A percentile compares a stretch with the other conserved stretches of the same genome.
Conservation (phyloP, 2,797 vertebrate species). For the Apogon talboti region DNA sequence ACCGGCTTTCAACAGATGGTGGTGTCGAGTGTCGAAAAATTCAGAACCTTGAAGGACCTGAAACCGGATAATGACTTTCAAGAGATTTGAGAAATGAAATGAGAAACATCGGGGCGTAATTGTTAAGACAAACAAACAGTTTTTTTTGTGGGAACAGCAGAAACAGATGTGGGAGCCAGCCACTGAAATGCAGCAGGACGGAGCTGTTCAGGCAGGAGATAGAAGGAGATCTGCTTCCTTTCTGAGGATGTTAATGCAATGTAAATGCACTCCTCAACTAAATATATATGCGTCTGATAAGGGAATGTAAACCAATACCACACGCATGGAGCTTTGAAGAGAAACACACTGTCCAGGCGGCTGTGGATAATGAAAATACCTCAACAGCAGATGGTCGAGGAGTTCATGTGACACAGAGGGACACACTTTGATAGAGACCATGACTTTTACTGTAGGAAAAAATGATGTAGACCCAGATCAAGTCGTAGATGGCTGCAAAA, state of each 20-base stretch:
- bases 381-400: slow-evolving; percentile 22
- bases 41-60: slow-evolving; percentile 71
- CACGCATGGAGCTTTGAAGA: slow-evolving; percentile 22
- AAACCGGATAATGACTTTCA: slow-evolving; percentile 76
- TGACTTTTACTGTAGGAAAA: slow-evolving; percentile 37
- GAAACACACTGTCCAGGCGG: slow-evolving; percentile 17
- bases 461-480: neutral
- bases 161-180: slow-evolving; percentile 82
- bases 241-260: slow-evolving; percentile 52
- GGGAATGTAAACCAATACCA: slow-evolving; percentile 59
- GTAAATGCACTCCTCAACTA: slow-evolving; percentile 50
- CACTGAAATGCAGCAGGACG: slow-evolving; percentile 62
- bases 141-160: slow-evolving; percentile 71
- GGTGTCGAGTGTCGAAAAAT: slow-evolving; percentile 61
- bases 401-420: slow-evolving; percentile 23
- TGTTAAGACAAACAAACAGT: slow-evolving; percentile 85
- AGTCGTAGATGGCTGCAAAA: slow-evolving; percentile 4
- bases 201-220: slow-evolving; percentile 39
- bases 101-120: slow-evolving; percentile 81
- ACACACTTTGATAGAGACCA: slow-evolving; percentile 11
- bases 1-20: slow-evolving; percentile 66
- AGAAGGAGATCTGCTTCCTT: slow-evolving; percentile 61
- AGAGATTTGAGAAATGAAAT: slow-evolving; percentile 80
- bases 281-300: slow-evolving; percentile 63
- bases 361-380: slow-evolving; percentile 36